Conservation (phyloP, 1,140 invertebrate genomes). For the Heliconius himera region DNA sequence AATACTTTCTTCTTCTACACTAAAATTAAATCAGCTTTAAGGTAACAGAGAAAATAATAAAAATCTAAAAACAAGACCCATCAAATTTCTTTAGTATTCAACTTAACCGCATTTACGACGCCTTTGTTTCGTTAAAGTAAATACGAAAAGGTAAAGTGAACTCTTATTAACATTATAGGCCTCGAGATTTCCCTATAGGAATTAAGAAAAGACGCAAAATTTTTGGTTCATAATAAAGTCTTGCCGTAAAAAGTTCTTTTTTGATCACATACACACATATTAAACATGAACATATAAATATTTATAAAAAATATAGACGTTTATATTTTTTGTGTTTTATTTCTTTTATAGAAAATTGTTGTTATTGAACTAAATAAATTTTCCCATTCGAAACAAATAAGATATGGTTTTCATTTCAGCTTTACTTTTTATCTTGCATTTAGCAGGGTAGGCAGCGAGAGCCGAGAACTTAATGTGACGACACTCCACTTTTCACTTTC, state of each 20-base stretch:
- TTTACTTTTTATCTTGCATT: too few relatives aligned
- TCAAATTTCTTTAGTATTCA: neutral
- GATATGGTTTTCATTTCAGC: too few relatives aligned
- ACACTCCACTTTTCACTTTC: too few relatives aligned
- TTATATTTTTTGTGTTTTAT: too few relatives aligned
- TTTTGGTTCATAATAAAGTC: neutral
- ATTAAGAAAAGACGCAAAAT: neutral
- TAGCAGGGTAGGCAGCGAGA: too few relatives aligned
- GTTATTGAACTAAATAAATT: too few relatives aligned
- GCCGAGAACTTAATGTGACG: too few relatives aligned
- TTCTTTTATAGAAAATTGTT: too few relatives aligned
- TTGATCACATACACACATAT: neutral
- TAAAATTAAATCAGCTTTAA: neutral
- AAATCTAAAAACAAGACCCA: neutral
- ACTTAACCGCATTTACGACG: conserved; percentile 23
- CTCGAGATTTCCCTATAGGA: conserved; percentile 22
- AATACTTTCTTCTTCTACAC: neutral
- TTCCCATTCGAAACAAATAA: too few relatives aligned
- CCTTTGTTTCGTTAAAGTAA: conserved; percentile 19
- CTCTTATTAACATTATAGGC: conserved; percentile 15
- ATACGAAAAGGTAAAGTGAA: conserved; percentile 17
- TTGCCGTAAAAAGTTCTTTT: neutral
- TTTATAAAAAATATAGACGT: neutral
- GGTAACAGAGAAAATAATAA: neutral
- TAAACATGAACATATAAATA: neutral